Conservation (phyloP, 2,113 vertebrate species). For the Sapajus apella region DNA sequence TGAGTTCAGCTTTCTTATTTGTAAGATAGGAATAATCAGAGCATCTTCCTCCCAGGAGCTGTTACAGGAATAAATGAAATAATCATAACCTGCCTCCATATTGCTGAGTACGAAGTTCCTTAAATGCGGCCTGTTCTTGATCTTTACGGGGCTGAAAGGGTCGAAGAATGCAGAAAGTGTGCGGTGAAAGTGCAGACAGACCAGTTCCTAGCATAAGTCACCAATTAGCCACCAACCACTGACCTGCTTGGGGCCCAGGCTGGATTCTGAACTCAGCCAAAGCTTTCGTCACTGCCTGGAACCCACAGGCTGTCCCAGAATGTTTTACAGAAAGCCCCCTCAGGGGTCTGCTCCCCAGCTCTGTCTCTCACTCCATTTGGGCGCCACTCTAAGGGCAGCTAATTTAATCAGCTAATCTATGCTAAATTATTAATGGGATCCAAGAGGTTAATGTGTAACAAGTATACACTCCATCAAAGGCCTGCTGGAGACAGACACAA, state of each 20-base stretch:
- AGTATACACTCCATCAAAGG: background rate
- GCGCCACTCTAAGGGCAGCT: background rate
- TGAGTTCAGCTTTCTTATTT: background rate
- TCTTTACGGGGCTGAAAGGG: background rate
- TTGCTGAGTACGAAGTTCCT: accelerated
- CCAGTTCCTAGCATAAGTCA: background rate
- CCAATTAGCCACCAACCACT: background rate
- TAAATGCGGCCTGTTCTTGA: background rate
- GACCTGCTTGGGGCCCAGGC: background rate
- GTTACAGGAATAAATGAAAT: background rate
- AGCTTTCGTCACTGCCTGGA: background rate
- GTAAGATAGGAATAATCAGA: background rate
- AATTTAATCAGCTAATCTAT: conserved; percentile 58
- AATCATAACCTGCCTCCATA: background rate
- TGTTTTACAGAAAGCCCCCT: background rate
- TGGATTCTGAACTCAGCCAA: background rate
- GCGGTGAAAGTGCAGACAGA: background rate
- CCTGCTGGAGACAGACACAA: background rate
- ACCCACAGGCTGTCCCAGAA: background rate
- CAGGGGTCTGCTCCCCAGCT: background rate
- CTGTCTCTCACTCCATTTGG: background rate
- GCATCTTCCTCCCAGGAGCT: background rate
- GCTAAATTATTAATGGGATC: conserved; percentile 64
- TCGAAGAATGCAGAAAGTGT: background rate
- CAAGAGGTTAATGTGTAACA: conserved; percentile 53